phyloP scores from a whole-genome alignment of 2,888 invertebrate genomes.

The Thecocarcelia acutangulata region DNA sequence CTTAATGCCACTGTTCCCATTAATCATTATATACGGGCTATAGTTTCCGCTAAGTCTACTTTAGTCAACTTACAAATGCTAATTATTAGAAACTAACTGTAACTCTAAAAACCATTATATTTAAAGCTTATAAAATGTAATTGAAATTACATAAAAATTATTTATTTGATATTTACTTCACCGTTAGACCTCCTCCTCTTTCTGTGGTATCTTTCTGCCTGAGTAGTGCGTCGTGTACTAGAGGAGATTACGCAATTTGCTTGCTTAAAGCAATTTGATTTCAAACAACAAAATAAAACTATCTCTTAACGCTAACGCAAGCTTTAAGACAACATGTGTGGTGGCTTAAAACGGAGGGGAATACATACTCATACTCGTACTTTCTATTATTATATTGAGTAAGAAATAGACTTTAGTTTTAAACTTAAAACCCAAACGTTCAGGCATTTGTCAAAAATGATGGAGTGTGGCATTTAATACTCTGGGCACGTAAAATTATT shows the following conservation, averaged over 20 bases:
- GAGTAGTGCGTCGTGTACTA: not conserved
- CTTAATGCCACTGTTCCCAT: too few relatives aligned
- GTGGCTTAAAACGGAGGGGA: too few relatives aligned
- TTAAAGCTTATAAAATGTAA: not conserved
- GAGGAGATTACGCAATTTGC: not conserved
- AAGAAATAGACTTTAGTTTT: too few relatives aligned
- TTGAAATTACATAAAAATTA: not conserved
- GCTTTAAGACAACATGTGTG: not conserved
- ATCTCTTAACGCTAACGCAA: not conserved
- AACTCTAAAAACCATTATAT: too few relatives aligned
- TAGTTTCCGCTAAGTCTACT: too few relatives aligned
- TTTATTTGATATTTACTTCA: not conserved
- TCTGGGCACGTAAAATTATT: conserved; percentile 17
- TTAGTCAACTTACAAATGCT: too few relatives aligned
- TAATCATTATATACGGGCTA: too few relatives aligned
- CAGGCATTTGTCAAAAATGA: not conserved
- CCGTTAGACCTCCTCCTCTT: not conserved
- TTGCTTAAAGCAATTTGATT: not conserved
- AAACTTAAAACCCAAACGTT: not conserved
- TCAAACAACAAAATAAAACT: not conserved
- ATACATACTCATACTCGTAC: too few relatives aligned
- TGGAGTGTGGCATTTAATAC: not conserved
- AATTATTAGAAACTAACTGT: too few relatives aligned
- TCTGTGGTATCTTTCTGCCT: not conserved
- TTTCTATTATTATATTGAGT: too few relatives aligned